Conservation (phyloP, 1,140 invertebrate genomes). For the Drosophila sucinea region DNA sequence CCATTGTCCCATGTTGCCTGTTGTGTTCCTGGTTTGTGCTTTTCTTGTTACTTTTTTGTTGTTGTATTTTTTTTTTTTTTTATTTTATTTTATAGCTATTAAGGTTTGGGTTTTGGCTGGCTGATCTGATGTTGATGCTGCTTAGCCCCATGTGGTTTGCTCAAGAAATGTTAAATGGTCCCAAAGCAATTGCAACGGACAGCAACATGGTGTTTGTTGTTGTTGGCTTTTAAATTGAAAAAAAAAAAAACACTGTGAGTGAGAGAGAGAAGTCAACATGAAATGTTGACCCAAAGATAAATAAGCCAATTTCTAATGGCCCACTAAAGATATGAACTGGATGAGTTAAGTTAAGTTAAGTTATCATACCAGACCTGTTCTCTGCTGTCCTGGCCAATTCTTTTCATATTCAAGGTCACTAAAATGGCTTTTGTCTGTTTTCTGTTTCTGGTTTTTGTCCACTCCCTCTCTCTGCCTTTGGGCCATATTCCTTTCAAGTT, state of each 20-base stretch:
- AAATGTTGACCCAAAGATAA: conserved; percentile 11
- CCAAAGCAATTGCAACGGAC: conserved; percentile 71
- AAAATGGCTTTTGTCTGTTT: conserved; percentile 56
- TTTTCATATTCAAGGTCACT: conserved; percentile 58
- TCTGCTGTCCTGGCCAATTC: neutral
- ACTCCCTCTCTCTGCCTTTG: conserved; percentile 30
- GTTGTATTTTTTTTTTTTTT: conserved; percentile 40
- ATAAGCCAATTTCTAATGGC: conserved; percentile 12
- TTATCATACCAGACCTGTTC: neutral
- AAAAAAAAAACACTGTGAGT: neutral
- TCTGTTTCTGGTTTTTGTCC: conserved; percentile 23
- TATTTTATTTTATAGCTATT: conserved; percentile 24
- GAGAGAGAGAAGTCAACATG: conserved; percentile 14
- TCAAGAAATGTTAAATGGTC: conserved; percentile 75
- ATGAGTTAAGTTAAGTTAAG: conserved; percentile 5
- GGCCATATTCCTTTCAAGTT: conserved; percentile 73
- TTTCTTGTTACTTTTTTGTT: neutral
- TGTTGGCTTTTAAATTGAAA: conserved; percentile 18
- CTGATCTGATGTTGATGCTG: conserved; percentile 23
- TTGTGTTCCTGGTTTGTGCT: conserved; percentile 18
- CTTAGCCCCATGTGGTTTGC: conserved; percentile 74
- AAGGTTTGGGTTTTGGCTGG: conserved; percentile 40
- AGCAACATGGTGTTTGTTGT: conserved; percentile 13
- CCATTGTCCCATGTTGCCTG: conserved; percentile 38
- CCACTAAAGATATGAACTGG: conserved; percentile 17